A percentile compares a stretch with the other conserved stretches of the same genome.
Conservation (phyloP, 2,797 vertebrate species). For the Sebastes itinus region DNA sequence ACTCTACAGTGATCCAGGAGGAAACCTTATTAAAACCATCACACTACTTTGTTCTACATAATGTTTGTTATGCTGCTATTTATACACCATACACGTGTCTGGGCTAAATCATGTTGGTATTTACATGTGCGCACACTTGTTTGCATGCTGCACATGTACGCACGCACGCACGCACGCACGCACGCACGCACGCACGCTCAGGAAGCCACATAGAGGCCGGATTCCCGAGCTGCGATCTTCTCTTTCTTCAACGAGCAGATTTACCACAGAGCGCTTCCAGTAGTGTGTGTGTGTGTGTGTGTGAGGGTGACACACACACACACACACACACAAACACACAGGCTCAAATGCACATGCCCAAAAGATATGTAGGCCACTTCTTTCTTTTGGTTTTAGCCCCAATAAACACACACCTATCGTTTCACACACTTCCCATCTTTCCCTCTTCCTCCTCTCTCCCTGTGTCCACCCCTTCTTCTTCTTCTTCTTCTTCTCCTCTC, state of each 20-base stretch:
- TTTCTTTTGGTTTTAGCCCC: not conserved
- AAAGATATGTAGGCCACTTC: not conserved
- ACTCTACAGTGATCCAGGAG: too few relatives aligned
- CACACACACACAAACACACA: not conserved
- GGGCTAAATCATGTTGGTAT: not conserved
- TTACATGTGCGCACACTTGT: not conserved
- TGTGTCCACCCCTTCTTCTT: not conserved
- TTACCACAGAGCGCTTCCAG: not conserved
- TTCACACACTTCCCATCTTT: not conserved
- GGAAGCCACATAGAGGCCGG: not conserved
- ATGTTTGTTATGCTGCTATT: conserved; percentile 21
- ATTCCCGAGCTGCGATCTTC: not conserved
- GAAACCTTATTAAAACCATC: too few relatives aligned
- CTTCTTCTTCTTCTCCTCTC: not conserved
- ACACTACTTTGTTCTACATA: too few relatives aligned
- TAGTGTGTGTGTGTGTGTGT: too few relatives aligned
- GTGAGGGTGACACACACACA: not conserved
- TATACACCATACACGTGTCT: not conserved
- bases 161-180: not conserved
- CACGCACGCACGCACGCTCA: not conserved
- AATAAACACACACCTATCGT: conserved; percentile 19
- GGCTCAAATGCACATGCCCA: not conserved
- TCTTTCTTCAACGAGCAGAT: not conserved
- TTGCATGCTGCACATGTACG: not conserved
- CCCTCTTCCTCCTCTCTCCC: not conserved